Conservation (phyloP, 2,113 vertebrate genomes). For the Eubucco bourcierii region DNA sequence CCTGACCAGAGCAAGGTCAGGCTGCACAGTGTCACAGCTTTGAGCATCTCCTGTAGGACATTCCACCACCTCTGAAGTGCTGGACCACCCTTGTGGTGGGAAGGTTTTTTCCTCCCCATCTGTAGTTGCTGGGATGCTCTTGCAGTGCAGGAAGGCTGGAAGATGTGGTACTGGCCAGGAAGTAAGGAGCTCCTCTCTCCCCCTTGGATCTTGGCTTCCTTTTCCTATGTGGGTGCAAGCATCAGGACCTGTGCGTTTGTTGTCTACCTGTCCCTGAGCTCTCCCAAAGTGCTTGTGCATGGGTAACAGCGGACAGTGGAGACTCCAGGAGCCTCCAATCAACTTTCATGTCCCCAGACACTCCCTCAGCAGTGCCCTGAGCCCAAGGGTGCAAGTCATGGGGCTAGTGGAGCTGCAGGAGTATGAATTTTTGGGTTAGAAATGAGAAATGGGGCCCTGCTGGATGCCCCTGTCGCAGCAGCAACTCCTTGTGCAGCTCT, state of each 20-base stretch:
- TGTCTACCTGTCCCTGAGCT: not conserved
- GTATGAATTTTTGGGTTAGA: not conserved
- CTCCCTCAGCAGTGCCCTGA: not conserved
- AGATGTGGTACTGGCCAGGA: rapidly evolving
- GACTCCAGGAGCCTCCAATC: not conserved
- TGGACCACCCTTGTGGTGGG: not conserved
- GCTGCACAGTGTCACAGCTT: not conserved
- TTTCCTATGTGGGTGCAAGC: not conserved
- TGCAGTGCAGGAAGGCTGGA: not conserved
- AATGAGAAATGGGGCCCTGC: not conserved
- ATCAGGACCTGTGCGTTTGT: not conserved
- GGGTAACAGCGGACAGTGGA: rapidly evolving
- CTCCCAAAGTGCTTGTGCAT: not conserved
- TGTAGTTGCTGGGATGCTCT: not conserved
- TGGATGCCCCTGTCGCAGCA: not conserved
- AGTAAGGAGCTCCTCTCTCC: not conserved
- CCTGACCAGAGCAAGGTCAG: rapidly evolving
- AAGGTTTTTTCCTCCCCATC: not conserved
- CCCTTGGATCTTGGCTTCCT: rapidly evolving
- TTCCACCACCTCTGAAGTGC: not conserved
- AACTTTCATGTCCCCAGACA: not conserved
- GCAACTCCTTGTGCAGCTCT: not conserved
- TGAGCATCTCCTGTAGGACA: not conserved
- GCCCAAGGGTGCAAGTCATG: rapidly evolving
- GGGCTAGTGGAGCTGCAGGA: not conserved